Percentiles rank a stretch among this genome's conserved stretches.
These are phyloP conservation scores for Norana najaformis DNA, from an alignment of 2,888 invertebrate genomes.

Conservation along the genomic window DNA sequence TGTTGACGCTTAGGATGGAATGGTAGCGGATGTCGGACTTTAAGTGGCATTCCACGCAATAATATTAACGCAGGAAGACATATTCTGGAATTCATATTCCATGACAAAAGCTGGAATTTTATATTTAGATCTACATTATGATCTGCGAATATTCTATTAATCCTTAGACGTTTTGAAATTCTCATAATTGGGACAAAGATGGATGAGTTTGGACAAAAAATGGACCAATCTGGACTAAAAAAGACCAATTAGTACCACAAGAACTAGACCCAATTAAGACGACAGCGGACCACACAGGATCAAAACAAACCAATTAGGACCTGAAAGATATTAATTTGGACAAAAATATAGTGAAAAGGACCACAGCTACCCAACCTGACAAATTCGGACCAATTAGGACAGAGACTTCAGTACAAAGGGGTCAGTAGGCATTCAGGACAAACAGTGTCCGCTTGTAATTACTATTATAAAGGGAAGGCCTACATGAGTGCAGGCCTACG, in stretches of 20 bases:
- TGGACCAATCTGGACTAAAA: not conserved
- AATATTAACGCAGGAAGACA: not conserved
- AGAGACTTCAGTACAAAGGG: not conserved
- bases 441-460: not conserved
- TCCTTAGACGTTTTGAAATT: not conserved
- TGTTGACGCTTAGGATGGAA: not conserved
- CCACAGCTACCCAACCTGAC: not conserved
- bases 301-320: not conserved
- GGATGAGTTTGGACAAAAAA: not conserved
- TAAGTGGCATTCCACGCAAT: not conserved
- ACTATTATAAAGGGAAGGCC: not conserved
- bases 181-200: not conserved
- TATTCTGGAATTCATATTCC: not conserved
- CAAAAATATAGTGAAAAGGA: not conserved
- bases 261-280: no score
- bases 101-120: not conserved
- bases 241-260: not conserved
- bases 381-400: not conserved
- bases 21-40: not conserved
- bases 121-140: not conserved
- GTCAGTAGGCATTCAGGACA: not conserved
- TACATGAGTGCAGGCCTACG: not conserved
- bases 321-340: not conserved
- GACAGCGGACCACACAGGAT: not conserved
- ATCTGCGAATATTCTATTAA: not conserved